Base-by-base conservation (phyloP, 92 coral and sea anemone species). In the Actinernus sp. region DNA sequence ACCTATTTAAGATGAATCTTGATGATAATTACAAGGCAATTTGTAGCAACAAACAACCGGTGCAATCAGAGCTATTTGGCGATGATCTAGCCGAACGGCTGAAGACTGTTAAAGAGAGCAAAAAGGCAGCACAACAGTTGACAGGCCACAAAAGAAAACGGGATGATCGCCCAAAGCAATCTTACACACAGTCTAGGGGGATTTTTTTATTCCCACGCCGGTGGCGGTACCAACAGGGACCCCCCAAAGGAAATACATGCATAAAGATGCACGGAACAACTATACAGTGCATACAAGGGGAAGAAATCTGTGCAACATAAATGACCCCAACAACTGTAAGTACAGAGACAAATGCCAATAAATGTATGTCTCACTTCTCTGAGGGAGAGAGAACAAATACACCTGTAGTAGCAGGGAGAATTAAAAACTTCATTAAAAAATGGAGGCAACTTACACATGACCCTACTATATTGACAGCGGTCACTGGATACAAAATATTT, bases 1-100 rank as follows among this genome's bases (percentile, higher is more conserved):
- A 73, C 59, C 11, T 72, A 68, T 81, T 73, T 63, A 80, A 80
- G 49, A 39, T 74, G 9, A 82, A 80, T 33, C 45, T 80, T 20
- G 82, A 73, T 31, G 57, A 55, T 39, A 68, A 51, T 31, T 72
- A 59, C 49, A 78, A 68, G 27, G 41, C 69, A 25, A 52, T 60
- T 9, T 54, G 62, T n/a, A 30, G 43, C 43, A 36, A 51, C 16
- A 39, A 49, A 27, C 28, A 58, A 18, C 76, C 76, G 26, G 66
- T 76, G 30, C 64, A 45, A 31, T 33, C 27, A 8, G 77, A 78
- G 25, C 61, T 78, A 1, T 80, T 80, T 71, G 87, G 87, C 10
- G 65, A 51, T 37, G 87, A 80, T 34, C 31, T 80, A 8, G 14
- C 53, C 0, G 78, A 78, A 23, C 63, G 71, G 2, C 55, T 74